Conservation (phyloP, 2,113 vertebrate species). For the Gnathonemus echidnorhynchus region DNA sequence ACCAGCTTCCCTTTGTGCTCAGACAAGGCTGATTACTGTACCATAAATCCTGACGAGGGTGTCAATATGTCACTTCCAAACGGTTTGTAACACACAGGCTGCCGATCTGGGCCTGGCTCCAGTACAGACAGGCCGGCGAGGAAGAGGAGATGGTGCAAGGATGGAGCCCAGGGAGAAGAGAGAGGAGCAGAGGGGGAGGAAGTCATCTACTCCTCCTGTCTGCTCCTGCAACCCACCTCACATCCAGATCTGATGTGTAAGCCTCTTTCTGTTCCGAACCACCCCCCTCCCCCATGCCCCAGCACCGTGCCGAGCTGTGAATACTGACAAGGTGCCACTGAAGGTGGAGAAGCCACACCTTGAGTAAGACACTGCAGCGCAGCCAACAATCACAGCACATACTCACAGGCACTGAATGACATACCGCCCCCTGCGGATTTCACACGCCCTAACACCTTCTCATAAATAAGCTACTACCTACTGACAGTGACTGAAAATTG, state of each 20-base stretch:
- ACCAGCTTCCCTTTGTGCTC: constrained; percentile 12
- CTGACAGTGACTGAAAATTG: not conserved
- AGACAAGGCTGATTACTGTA: constrained; percentile 11
- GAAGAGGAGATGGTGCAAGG: constrained; percentile 7
- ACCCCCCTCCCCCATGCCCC: not conserved
- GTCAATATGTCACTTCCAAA: constrained; percentile 25
- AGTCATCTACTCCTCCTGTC: not conserved
- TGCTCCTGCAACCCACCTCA: not conserved
- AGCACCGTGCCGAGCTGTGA: not conserved
- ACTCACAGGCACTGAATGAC: not conserved
- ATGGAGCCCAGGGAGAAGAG: constrained; percentile 4
- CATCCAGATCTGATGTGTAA: not conserved
- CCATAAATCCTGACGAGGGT: constrained; percentile 24
- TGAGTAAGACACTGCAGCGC: not conserved
- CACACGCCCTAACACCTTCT: not conserved
- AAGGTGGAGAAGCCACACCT: not conserved
- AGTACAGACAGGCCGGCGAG: not conserved
- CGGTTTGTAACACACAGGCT: constrained; percentile 18
- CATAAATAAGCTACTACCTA: not conserved
- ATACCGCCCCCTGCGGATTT: not conserved
- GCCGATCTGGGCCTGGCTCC: constrained; percentile 5
- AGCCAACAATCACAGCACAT: too few species aligned
- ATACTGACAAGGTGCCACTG: not conserved
- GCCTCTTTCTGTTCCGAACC: not conserved
- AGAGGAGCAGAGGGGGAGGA: constrained; percentile 1